Evolutionary conservation across 2,797 vertebrate genomes (phyloP), one percentile per base, ranked within the genome.

Genomic region (Cichlasoma orientale): DNA sequence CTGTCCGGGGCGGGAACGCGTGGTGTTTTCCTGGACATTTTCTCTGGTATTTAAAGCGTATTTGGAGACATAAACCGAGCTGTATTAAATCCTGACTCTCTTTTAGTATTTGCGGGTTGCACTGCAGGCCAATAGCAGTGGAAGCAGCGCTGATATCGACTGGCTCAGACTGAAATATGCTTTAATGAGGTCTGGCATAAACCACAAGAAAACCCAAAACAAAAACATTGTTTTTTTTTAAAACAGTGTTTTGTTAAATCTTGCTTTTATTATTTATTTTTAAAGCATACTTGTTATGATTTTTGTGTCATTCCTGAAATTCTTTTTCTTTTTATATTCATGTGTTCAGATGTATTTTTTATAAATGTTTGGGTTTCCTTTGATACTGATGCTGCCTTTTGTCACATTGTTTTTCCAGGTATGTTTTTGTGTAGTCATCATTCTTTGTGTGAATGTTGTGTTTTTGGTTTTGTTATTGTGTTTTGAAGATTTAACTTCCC

Each of bases 21-120:
- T 82, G 54, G 36, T 84, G 44, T 80, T 90, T 86, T 77, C 80
- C 19, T 81, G 74, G 69, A 84, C 33, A 56, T 80, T 81, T 79
- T 66, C 70, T 59, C 36, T 72, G 31, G 33, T 70, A 75, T 82
- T 70, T 72, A 75, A 72, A 74, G 58, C 74, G 57, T 4, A 72
- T 75, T 82, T 79, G 36, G 23, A 84, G 66, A 66, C 72, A 57
- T 63, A 29, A 18, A 70, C 23, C 41, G 57, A 56, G 14, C 78
- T 81, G 66, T 31, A 68, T 72, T 79, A 56, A 74, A 80, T 75
- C 47, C 13, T 55, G 54, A 7, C 5, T 71, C 80, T 85, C 61
- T 50, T 59, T 87, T 77, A n/a, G 58, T 56, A 33, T 82, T 80
- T 58, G 33, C 27, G 57, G 47, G 25, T 77, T 63, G 3, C 25